Base-by-base conservation (phyloP, 1,140 invertebrate genomes). In the Spodoptera litura region DNA sequence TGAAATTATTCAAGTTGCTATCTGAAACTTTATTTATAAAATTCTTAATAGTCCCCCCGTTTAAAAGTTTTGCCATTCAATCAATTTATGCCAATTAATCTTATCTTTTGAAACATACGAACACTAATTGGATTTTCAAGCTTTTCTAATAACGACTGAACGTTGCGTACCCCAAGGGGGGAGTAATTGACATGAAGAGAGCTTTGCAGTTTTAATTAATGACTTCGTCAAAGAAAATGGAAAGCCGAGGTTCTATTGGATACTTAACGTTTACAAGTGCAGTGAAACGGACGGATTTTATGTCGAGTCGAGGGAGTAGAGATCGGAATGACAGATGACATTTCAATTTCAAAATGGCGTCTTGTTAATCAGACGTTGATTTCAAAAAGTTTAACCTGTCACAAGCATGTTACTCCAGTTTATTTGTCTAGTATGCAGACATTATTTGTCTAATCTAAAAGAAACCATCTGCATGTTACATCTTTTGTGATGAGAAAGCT, bases 331-430 rank as follows among this genome's bases (percentile, higher is more conserved):
- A 70, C 66, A 53, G 66, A 53, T 52, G 66, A 51, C 49, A 70
- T 52, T 31, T 68, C 64, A 51, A 68, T 52, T 68, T 31, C 66
- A 70, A 70, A 25, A 70, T 70, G 66, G 66, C 66, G 25, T 70
- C 51, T 51, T 20, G 66, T 53, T 70, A 52, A 68, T 70, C 49
- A 52, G 52, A 27, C 49, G n/a, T 52, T 53, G 38, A 44, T 44
- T 44, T 44, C 38, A 44, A 44, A 44, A 44, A 51, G 27, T 49
- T 68, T 51, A 68, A 27, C 51, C 51, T 20, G 44, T 52, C 20
- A 20, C 44, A 4, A 27, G 11, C n/a, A 52, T 25, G 38, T 25
- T 25, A 52, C 66, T 52, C 10, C 58, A 70, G 52, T 25, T 52
- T 53, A 55, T 70, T 13, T 53, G 66, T 52, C 52, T 4, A 44